phyloP scores from a whole-genome alignment of 2,113 vertebrate species.

The Ursus arctos region DNA sequence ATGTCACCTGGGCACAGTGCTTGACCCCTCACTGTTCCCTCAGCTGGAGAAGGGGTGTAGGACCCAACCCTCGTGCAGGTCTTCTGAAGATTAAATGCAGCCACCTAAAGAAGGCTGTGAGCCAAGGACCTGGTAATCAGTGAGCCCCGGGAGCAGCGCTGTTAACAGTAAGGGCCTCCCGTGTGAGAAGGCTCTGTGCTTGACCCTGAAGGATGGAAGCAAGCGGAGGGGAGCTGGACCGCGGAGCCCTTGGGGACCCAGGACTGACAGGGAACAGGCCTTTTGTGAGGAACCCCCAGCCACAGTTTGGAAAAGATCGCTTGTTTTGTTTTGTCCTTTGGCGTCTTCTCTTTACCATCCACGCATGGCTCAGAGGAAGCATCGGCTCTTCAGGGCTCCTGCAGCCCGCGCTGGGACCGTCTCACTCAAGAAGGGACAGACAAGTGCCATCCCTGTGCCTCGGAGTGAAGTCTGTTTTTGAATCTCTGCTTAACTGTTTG shows the following conservation, averaged over 20 bases:
- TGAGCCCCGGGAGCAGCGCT: fast-evolving
- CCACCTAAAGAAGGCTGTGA: no score
- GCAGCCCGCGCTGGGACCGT: no score
- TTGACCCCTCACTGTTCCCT: fast-evolving
- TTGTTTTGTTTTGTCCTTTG: fast-evolving
- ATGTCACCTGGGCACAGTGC: fast-evolving
- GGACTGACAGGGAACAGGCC: fast-evolving
- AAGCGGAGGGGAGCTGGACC: not conserved
- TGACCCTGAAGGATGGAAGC: not conserved
- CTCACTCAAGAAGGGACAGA: not conserved
- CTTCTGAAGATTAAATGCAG: no score
- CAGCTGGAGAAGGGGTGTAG: not conserved
- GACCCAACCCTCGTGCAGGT: fast-evolving
- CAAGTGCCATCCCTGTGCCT: not conserved
- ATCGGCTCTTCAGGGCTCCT: not conserved
- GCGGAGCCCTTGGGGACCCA: fast-evolving
- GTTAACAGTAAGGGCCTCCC: fast-evolving
- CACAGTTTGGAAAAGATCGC: fast-evolving
- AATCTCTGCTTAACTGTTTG: not conserved
- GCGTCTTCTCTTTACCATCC: not conserved
- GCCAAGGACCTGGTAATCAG: not conserved
- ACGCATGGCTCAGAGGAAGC: fast-evolving
- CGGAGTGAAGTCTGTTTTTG: not conserved
- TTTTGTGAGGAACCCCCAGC: fast-evolving
- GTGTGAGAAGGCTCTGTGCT: fast-evolving